These are phyloP conservation scores for Conus betulinus DNA, from an alignment of 1,140 invertebrate species.

Conservation along the genomic window DNA sequence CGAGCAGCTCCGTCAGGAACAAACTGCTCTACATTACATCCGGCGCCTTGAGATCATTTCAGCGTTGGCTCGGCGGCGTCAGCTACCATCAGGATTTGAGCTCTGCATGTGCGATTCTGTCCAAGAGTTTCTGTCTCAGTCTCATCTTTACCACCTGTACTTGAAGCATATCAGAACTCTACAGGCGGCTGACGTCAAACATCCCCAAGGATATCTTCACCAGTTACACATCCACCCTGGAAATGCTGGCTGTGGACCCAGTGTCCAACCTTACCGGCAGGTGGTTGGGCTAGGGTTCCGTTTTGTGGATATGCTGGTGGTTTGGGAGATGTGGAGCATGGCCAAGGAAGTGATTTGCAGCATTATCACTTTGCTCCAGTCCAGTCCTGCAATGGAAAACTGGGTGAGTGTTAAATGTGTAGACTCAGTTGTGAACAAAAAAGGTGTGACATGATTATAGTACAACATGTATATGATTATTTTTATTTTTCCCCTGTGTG, in stretches of 20 bases:
- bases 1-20: conserved; percentile 96
- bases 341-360: conserved; percentile 61
- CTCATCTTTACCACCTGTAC: conserved; percentile 64
- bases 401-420: conserved; percentile 44
- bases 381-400: conserved; percentile 60
- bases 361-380: conserved; percentile 61
- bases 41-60: conserved; percentile 95
- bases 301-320: conserved; percentile 62
- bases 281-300: conserved; percentile 60
- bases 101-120: conserved; percentile 69
- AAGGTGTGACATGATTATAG: neutral
- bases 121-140: conserved; percentile 63
- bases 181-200: conserved; percentile 56
- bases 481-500: too few species aligned
- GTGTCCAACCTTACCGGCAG: conserved; percentile 12
- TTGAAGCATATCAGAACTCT: conserved; percentile 66
- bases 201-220: conserved; percentile 61
- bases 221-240: conserved; percentile 64
- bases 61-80: conserved; percentile 73
- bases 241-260: conserved; percentile 42
- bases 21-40: conserved; percentile 95
- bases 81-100: conserved; percentile 67
- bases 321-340: conserved; percentile 59
- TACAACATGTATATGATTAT: neutral
- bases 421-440: neutral